Evolutionary conservation across 2,888 invertebrate genomes (phyloP).

Genomic region (Pristionchus arcanus): DNA sequence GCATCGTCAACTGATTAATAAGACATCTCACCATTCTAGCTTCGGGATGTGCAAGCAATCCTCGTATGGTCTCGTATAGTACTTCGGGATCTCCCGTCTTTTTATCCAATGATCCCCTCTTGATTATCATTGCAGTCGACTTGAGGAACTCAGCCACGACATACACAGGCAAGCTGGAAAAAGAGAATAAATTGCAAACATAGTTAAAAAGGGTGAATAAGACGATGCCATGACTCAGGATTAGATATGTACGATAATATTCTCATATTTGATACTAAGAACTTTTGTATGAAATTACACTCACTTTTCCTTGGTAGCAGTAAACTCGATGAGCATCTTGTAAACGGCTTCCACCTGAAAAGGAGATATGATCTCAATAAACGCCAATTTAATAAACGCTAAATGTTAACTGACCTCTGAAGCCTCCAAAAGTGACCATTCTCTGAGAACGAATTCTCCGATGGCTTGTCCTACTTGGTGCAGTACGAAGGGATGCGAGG

Average conservation of each 20-base stretch:
- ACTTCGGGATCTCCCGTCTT: constrained; percentile 84
- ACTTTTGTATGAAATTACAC: too few relatives aligned
- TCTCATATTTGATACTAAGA: too few relatives aligned
- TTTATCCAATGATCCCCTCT: constrained; percentile 87
- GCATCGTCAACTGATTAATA: too few relatives aligned
- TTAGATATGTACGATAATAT: too few relatives aligned
- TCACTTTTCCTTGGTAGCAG: constrained; percentile 56
- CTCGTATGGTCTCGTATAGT: constrained; percentile 83
- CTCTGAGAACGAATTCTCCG: constrained; percentile 89
- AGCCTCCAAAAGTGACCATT: constrained; percentile 87
- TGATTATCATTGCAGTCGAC: constrained; percentile 91
- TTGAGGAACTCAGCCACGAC: constrained; percentile 80
- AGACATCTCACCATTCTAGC: constrained; percentile 83
- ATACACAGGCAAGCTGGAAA: constrained; percentile 79
- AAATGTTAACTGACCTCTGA: constrained; percentile 83
- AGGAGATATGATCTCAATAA: background rate
- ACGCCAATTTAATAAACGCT: too few relatives aligned
- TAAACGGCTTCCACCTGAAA: constrained; percentile 86
- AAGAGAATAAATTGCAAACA: background rate
- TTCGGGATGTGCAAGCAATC: constrained; percentile 86
- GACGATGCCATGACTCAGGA: background rate
- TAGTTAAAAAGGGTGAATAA: background rate
- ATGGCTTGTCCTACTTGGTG: constrained; percentile 91
- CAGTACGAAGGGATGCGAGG: constrained; percentile 86
- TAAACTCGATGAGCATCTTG: constrained; percentile 82